These are phyloP conservation scores for Cyanocitta stelleri DNA, from an alignment of 2,113 vertebrate species.

Conservation along the genomic window DNA sequence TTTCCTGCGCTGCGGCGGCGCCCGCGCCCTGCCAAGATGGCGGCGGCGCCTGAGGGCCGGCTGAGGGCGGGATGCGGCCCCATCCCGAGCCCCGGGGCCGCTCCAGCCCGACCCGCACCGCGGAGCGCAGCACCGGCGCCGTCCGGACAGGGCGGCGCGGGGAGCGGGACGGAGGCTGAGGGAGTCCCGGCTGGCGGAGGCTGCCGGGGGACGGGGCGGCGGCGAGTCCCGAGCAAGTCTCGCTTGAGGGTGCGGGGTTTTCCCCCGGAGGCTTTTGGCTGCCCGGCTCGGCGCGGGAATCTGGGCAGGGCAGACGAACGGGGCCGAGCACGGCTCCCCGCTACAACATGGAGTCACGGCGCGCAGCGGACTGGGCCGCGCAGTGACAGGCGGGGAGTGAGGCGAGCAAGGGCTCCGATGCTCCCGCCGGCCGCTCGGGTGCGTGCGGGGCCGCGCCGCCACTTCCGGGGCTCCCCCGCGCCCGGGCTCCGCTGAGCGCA, in stretches of 20 bases:
- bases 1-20: neutral
- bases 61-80: neutral
- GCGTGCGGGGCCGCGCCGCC: too few relatives aligned
- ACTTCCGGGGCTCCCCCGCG: neutral
- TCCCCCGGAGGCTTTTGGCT: neutral
- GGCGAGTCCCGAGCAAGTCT: neutral
- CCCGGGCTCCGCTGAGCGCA: too few relatives aligned
- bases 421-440: fast-evolving
- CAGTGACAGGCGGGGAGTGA: neutral
- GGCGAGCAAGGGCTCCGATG: neutral
- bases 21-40: neutral
- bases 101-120: neutral
- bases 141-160: neutral
- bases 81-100: fast-evolving
- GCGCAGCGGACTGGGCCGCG: neutral
- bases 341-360: neutral
- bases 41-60: neutral
- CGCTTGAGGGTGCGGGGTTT: too few relatives aligned
- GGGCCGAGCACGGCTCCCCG: neutral
- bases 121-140: neutral
- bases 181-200: neutral
- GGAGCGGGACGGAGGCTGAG: neutral
- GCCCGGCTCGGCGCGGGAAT: neutral
- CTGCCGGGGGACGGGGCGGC: neutral
- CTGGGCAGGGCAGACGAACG: neutral